These are phyloP conservation scores for Nesoenas mayeri DNA, from an alignment of 2,113 vertebrate genomes.

Conservation along the genomic window DNA sequence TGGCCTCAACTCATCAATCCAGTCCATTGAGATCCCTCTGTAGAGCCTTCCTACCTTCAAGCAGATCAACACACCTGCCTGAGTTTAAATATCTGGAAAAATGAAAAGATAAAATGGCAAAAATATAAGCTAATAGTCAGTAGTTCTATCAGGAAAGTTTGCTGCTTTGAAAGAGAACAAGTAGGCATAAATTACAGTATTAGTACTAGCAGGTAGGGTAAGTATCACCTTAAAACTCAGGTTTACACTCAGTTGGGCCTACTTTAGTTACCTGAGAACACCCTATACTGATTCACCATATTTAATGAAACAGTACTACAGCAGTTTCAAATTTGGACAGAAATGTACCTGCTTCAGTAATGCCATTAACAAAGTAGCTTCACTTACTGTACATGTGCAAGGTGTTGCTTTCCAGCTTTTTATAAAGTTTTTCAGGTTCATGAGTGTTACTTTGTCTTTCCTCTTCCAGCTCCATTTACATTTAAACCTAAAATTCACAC, in stretches of 20 bases:
- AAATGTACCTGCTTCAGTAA: neutral
- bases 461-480: neutral
- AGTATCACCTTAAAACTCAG: neutral
- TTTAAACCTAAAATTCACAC: neutral
- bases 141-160: neutral
- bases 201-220: neutral
- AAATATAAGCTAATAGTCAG: neutral
- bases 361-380: neutral
- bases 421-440: neutral
- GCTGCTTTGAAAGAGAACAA: neutral
- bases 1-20: no score
- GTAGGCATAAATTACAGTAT: neutral
- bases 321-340: neutral
- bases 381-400: neutral
- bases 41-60: no score
- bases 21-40: no score
- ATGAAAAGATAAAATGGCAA: neutral
- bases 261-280: neutral
- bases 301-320: neutral
- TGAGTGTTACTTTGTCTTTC: neutral
- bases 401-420: neutral
- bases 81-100: neutral
- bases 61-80: neutral
- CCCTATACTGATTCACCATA: no score
- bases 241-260: neutral